Percentiles rank a stretch among this genome's conserved stretches.
Evolutionary conservation across 2,888 invertebrate genomes (phyloP).

Genomic region (Sarcophaga variegata): DNA sequence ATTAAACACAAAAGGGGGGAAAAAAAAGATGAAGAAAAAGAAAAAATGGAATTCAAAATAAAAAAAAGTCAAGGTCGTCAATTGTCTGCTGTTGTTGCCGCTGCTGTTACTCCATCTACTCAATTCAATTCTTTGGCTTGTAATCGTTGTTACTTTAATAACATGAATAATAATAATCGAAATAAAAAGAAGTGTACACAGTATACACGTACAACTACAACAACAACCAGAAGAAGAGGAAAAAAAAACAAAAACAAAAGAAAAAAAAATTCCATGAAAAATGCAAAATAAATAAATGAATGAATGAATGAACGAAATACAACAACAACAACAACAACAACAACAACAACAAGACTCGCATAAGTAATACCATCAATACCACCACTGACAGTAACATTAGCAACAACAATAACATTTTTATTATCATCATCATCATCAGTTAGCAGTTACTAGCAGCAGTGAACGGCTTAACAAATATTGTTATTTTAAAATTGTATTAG

Average conservation of each 20-base stretch:
- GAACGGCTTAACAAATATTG: conserved; percentile 57
- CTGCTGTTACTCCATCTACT: conserved; percentile 55
- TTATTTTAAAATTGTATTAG: conserved; percentile 67
- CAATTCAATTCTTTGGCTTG: conserved; percentile 26
- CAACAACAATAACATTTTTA: conserved; percentile 21
- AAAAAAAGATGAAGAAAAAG: conserved; percentile 70
- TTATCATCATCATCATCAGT: conserved; percentile 33
- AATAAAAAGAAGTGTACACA: conserved; percentile 11
- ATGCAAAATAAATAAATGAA: conserved; percentile 55
- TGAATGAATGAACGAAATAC: conserved; percentile 72
- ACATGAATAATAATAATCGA: conserved; percentile 71
- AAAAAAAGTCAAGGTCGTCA: conserved; percentile 78
- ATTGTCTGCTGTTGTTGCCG: conserved; percentile 75
- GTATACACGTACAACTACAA: no score
- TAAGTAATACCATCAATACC: conserved; percentile 37
- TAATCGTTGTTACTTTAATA: conserved; percentile 54
- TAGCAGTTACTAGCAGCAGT: conserved; percentile 50
- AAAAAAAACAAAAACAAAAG: neutral
- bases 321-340: conserved; percentile 36
- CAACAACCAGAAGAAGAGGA: neutral
- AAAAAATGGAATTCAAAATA: conserved; percentile 48
- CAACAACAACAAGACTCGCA: conserved; percentile 22
- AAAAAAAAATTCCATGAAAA: neutral
- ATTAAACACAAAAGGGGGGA: conserved; percentile 39
- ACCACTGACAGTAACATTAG: conserved; percentile 8